Percentiles rank a stretch among this genome's conserved stretches.
These are phyloP conservation scores for Cassiopea xamachana DNA, from an alignment of 30 jellyfish, hydroid and myxozoan species.

Conservation along the genomic window DNA sequence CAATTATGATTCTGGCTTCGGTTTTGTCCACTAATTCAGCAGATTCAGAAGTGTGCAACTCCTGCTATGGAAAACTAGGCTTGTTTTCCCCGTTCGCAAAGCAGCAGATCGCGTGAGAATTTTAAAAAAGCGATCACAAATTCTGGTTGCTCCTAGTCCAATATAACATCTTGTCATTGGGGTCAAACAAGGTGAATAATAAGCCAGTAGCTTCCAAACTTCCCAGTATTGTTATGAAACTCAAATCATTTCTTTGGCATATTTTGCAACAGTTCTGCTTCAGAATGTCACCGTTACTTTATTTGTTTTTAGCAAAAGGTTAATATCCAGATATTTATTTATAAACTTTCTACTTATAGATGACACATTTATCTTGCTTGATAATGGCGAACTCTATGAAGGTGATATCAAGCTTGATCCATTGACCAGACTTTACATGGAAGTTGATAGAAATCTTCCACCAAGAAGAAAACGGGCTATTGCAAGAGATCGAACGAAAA, in stretches of 20 bases:
- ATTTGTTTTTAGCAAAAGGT: background rate
- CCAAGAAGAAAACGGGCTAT: constrained; percentile 80
- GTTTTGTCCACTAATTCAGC: too few species aligned
- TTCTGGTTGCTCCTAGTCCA: too few species aligned
- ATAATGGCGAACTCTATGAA: constrained; percentile 41
- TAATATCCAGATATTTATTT: background rate
- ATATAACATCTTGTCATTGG: too few species aligned
- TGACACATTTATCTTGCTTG: background rate
- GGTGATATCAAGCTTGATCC: constrained; percentile 90
- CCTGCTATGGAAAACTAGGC: too few species aligned
- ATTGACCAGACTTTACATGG: constrained; percentile 66
- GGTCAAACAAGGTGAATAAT: too few species aligned
- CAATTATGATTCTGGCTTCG: too few species aligned
- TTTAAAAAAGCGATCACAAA: too few species aligned
- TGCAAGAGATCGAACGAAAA: constrained; percentile 12
- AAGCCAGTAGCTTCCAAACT: too few species aligned
- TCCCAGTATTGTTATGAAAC: too few species aligned
- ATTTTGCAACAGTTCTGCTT: background rate
- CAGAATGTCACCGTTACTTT: background rate
- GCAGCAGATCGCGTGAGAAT: too few species aligned
- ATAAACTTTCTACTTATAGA: background rate
- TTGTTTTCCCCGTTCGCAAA: too few species aligned
- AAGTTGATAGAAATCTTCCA: constrained; percentile 75
- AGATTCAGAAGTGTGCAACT: too few species aligned
- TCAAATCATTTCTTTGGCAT: background rate